Evolutionary conservation across 2,113 vertebrate genomes (phyloP), one percentile per base, ranked within the genome.

Genomic region (Ciconia maguari): DNA sequence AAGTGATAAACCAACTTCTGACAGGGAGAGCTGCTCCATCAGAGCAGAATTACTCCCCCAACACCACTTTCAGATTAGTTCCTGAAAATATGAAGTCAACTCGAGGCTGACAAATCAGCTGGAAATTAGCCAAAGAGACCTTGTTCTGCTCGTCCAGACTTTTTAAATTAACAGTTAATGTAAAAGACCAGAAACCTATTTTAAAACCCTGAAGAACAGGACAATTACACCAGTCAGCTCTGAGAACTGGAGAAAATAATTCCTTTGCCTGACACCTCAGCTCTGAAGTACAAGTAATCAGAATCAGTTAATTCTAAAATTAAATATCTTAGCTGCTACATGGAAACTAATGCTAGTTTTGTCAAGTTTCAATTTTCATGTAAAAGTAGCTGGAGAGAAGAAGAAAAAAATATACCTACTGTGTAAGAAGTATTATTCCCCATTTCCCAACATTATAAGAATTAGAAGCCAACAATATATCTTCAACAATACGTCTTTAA

Each of bases 1-100:
- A 76, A 89, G 87, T 54, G 94, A 87, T 91, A 93, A 94, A 89
- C 38, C 90, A 95, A 90, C 66, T 81, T 13, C 88, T 90, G 90
- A 85, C 65, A 88, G 64, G 44, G 74, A 80, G 49, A 86, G 75
- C 87, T 85, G 65, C 34, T 82, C 94, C 84, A 49, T 24, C 83
- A 16, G 38, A 66, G 52, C 70, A 72, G n/a, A 88, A 76, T 49
- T 17, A 78, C 70, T 93, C 91, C 88, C 84, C 44, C 74, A 87
- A 5, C 51, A 83, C 54, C 38, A 66, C 68, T 86, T 74, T 25
- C 78, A 88, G 85, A 93, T 70, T 70, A 70, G 79, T 32, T 77
- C 58, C 86, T 92, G 75, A 94, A 93, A 94, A 93, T 25, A 83
- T n/a, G 16, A 90, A 96, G 38, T 57, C 32, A 85, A 58, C 27